These are phyloP conservation scores for Neoseiulus cucumeris DNA, from an alignment of 1,140 invertebrate genomes.

Conservation along the genomic window DNA sequence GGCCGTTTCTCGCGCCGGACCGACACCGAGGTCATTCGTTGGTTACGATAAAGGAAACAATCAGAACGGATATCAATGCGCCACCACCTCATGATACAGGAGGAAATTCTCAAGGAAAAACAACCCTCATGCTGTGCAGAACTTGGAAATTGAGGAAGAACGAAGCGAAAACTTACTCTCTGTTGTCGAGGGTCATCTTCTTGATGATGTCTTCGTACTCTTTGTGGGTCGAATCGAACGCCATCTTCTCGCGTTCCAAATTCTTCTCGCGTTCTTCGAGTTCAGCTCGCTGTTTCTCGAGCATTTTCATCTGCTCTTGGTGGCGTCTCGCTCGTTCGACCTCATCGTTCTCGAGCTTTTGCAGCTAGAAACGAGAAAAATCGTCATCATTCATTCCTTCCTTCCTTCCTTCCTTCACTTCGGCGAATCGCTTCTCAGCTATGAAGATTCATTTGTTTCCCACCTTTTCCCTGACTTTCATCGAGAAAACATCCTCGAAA, in stretches of 20 bases:
- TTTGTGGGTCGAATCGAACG: background rate
- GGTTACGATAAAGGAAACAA: background rate
- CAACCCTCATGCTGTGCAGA: background rate
- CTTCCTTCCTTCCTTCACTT: too few relatives aligned
- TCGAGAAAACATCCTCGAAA: constrained; percentile 81
- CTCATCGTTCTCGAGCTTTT: constrained; percentile 2
- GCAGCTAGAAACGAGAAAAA: background rate
- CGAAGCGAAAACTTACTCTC: background rate
- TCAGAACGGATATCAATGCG: background rate
- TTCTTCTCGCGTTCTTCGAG: constrained; percentile 4
- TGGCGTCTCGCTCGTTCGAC: background rate
- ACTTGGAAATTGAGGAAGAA: background rate
- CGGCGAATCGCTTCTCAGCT: too few relatives aligned
- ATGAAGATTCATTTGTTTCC: constrained; percentile 40
- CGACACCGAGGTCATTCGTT: background rate
- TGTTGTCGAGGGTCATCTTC: constrained; percentile 7
- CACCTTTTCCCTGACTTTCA: constrained; percentile 76
- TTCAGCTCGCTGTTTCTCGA: constrained; percentile 5
- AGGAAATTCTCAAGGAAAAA: background rate
- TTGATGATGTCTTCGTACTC: background rate
- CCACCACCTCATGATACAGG: background rate
- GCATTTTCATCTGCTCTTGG: background rate
- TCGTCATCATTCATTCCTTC: too few relatives aligned
- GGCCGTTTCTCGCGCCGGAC: too few relatives aligned
- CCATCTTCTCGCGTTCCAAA: background rate